phyloP scores from a whole-genome alignment of 2,888 invertebrate genomes.

The Sminthurinus aureus region DNA sequence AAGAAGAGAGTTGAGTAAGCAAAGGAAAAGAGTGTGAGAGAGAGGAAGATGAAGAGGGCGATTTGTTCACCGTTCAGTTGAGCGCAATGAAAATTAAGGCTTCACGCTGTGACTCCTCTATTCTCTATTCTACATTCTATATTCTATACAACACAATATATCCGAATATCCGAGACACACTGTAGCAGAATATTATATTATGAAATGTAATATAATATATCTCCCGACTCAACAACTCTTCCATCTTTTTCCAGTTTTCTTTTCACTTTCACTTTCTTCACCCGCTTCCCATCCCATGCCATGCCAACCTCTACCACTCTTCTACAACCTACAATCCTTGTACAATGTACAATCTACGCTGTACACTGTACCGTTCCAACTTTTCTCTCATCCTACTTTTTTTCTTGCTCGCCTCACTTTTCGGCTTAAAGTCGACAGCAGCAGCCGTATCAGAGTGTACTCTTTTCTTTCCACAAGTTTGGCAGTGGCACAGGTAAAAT shows the following conservation, averaged over 20 bases:
- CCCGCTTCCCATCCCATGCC: too few relatives aligned
- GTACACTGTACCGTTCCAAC: neutral
- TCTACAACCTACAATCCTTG: too few relatives aligned
- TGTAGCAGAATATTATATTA: neutral
- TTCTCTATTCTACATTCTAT: too few relatives aligned
- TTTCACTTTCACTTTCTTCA: too few relatives aligned
- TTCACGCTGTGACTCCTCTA: constrained; percentile 18
- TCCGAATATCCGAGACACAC: neutral
- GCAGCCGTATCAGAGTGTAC: neutral
- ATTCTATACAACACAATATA: neutral
- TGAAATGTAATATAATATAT: too few relatives aligned
- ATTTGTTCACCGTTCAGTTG: constrained; percentile 38
- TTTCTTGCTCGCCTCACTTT: neutral
- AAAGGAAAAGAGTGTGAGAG: constrained; percentile 1
- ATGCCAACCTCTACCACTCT: too few relatives aligned
- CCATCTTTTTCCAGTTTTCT: neutral
- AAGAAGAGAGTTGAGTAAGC: neutral
- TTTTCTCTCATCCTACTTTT: neutral
- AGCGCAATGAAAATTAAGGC: constrained; percentile 28
- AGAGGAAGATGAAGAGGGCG: constrained; percentile 9
- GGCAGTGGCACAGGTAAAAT: neutral
- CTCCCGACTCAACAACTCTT: neutral
- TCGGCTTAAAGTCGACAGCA: neutral
- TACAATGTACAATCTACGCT: too few relatives aligned
- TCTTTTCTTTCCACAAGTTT: neutral